Conservation (phyloP, 1,140 invertebrate species). For the Megathymus violae region DNA sequence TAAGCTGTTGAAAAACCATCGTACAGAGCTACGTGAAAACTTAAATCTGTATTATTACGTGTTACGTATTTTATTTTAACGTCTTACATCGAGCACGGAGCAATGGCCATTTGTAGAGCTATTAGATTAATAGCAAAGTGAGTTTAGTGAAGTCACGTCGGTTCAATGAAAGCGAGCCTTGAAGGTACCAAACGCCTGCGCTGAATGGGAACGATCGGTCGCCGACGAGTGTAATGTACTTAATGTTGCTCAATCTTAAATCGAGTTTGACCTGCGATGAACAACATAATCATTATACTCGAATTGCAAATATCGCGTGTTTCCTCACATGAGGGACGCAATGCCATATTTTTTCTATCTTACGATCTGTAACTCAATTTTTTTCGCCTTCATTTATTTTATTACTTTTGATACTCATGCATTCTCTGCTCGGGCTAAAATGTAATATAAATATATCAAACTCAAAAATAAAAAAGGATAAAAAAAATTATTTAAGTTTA, state of each 20-base stretch:
- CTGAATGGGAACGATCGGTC: slow-evolving; percentile 56
- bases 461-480: no score
- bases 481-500: no score
- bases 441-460: no score
- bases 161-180: slow-evolving; percentile 64
- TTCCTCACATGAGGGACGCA: no score
- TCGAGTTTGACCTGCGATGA: slow-evolving; percentile 1
- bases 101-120: slow-evolving; percentile 54
- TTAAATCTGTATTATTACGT: slow-evolving; percentile 12
- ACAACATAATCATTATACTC: neutral
- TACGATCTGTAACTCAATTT: no score
- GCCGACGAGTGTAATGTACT: slow-evolving; percentile 16
- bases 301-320: neutral
- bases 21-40: no score
- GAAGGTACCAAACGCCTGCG: slow-evolving; percentile 48
- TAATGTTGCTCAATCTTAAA: slow-evolving; percentile 29
- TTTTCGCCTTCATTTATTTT: no score
- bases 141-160: slow-evolving; percentile 69
- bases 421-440: no score
- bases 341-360: no score
- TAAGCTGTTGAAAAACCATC: no score
- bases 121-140: slow-evolving; percentile 72
- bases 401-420: no score
- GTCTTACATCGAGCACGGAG: slow-evolving; percentile 38
- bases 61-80: slow-evolving; percentile 21